A percentile compares a stretch with the other conserved stretches of the same genome.
Evolutionary conservation across 2,888 invertebrate genomes (phyloP).

Genomic region (Diaperis boleti): DNA sequence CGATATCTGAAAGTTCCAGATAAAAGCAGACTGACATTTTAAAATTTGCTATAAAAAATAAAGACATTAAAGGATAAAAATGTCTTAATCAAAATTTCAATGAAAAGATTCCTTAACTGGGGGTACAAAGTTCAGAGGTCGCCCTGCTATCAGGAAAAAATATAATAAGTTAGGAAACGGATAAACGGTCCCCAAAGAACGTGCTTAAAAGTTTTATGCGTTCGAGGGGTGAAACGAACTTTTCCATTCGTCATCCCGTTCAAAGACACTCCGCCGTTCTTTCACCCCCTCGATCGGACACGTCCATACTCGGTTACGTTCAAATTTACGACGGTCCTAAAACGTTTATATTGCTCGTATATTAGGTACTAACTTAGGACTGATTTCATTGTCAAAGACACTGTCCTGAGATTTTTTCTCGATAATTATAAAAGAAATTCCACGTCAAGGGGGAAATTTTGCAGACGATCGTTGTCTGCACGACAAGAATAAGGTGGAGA

Average conservation of each 20-base stretch:
- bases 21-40: too few relatives aligned
- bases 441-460: conserved; percentile 13
- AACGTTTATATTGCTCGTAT: conserved; percentile 40
- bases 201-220: conserved; percentile 39
- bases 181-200: conserved; percentile 35
- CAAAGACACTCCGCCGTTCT: conserved; percentile 38
- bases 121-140: conserved; percentile 16
- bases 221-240: conserved; percentile 36
- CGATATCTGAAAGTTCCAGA: too few relatives aligned
- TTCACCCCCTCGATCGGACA: conserved; percentile 36
- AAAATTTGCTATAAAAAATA: too few relatives aligned
- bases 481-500: conserved; percentile 57
- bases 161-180: conserved; percentile 35
- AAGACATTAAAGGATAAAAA: too few relatives aligned
- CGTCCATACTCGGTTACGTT: conserved; percentile 31
- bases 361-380: conserved; percentile 34
- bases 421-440: conserved; percentile 21
- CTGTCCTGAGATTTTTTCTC: conserved; percentile 21
- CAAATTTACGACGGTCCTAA: conserved; percentile 39
- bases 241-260: conserved; percentile 43
- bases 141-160: conserved; percentile 10
- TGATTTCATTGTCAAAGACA: conserved; percentile 29
- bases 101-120: too few relatives aligned
- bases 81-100: too few relatives aligned
- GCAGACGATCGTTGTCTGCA: conserved; percentile 44